Base-by-base conservation (phyloP, 2,113 vertebrate species). In the Aviceda subcristata region DNA sequence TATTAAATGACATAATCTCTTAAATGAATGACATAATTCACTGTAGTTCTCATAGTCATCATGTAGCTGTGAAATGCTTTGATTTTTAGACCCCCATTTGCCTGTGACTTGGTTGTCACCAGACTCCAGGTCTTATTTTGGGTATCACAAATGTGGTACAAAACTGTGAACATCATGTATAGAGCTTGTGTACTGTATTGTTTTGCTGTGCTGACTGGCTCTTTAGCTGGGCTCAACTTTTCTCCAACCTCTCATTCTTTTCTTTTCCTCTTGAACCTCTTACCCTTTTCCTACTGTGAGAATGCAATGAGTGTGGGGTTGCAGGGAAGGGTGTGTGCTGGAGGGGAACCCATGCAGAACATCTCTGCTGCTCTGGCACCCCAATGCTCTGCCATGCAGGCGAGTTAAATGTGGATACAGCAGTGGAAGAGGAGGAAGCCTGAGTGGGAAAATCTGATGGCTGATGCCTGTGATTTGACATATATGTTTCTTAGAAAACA, bases 351-450 rank as follows among this genome's bases (percentile, higher is more conserved):
- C 51, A 8, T 24, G 45, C 45, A 27, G 29, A 63, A 15, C 36
- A 27, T 36, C 32, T 56, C 32, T 36, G 51, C 57, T 67, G 39
- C 34, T 59, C 38, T 59, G 39, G 30, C 26, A 21, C 12, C 20
- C 27, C 34, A 13, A 1, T 17, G 15, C n/a, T 74, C 8, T 74
- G 53, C 48, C 0, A 0, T 63, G 48, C 21, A 21, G n/a, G 27
- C 30, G 23, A 26, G 17, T 59, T 53, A 26, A 30, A n/a, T 20
- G 32, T 19, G 29, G 27, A 19, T 24, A 26, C 15, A 41, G 38
- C 13, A 34, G 22, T 26, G 38, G 45, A 77, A 80, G 57, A 84
- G 43, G 51, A 53, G 51, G 51, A 53, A 29, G 41, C 17, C 22
- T n/a, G 48, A 68, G 17, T 5, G 30, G 73, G 10, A 24, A 36